phyloP scores from a whole-genome alignment of 92 coral and sea anemone genomes.

The Actinernus sp. region DNA sequence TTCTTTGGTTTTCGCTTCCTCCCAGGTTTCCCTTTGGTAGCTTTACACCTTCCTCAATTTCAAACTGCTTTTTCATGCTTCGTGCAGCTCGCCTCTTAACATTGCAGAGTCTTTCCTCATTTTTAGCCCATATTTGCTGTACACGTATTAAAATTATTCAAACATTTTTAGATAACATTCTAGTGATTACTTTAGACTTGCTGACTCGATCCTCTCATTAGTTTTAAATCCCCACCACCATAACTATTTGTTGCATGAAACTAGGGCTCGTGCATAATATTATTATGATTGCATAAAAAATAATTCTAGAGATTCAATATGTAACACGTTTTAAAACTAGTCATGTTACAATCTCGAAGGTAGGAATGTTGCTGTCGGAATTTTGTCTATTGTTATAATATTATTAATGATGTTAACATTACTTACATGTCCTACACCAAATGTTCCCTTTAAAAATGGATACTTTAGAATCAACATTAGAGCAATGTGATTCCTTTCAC shows the following conservation, averaged over 20 bases:
- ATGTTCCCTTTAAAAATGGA: constrained; percentile 52
- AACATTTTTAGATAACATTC: too few relatives aligned
- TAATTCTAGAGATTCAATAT: not conserved
- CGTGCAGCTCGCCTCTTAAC: constrained; percentile 23
- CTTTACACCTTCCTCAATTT: constrained; percentile 19
- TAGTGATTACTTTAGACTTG: too few relatives aligned
- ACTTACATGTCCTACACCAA: constrained; percentile 66
- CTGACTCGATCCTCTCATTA: too few relatives aligned
- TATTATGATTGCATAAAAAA: not conserved
- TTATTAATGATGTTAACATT: too few relatives aligned
- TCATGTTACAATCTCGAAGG: not conserved
- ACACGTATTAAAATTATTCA: too few relatives aligned
- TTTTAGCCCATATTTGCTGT: constrained; percentile 42
- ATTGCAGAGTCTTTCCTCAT: constrained; percentile 28
- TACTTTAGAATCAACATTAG: constrained; percentile 45
- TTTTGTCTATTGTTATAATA: too few relatives aligned
- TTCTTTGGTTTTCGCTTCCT: constrained; percentile 16
- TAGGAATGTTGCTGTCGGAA: too few relatives aligned
- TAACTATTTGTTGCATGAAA: not conserved
- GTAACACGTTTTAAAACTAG: not conserved
- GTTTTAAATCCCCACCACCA: too few relatives aligned
- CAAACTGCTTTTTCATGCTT: constrained; percentile 22
- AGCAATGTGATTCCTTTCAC: constrained; percentile 53
- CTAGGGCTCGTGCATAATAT: not conserved
- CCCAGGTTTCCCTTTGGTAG: constrained; percentile 47